Evolutionary conservation across 2,113 vertebrate species (phyloP), one percentile per base, ranked within the genome.

Genomic region (Ochotona princeps): DNA sequence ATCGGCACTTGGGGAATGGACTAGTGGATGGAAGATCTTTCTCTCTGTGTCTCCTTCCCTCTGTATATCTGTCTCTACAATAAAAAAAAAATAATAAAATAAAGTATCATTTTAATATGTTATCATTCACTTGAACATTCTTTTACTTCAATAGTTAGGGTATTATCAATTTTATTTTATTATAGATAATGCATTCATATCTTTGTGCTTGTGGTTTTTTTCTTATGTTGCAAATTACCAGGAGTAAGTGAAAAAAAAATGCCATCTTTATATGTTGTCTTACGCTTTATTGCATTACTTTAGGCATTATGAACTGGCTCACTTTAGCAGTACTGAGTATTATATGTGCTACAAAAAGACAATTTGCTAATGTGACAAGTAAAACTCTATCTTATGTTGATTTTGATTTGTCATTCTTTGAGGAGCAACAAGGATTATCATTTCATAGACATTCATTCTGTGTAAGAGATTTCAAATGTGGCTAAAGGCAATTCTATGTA

Each of bases 81-180:
- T 44, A 4, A 44, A 44, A 44, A 44, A 44, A 44, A 44, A 44
- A 44, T 44, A 44, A 44, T 44, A 44, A 44, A 44, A 44, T 57
- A 57, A 90, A 85, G 83, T 76, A 57, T 32, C 57, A 86, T 54
- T 89, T 80, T 47, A 93, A 80, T 79, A 26, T 14, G 89, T 17
- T 84, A 1, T 70, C 69, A 78, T 83, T 89, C 38, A 89, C 15
- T 83, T 18, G n/a, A 30, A 51, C 32, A 35, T 88, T 82, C 21
- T 85, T 86, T 49, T n/a, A 38, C 51, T 63, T 38, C 78, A 47
- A 76, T 87, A 90, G 67, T 83, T 83, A 83, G 38, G 25, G 83
- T 80, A 80, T 88, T 80, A 63, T 21, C 28, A 80, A 12, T 69
- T 73, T 83, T 38, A 79, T 72, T 78, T 25, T 60, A 25, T 75